Conservation (phyloP, 2,888 invertebrate species). For the Periphyllus acericola region DNA sequence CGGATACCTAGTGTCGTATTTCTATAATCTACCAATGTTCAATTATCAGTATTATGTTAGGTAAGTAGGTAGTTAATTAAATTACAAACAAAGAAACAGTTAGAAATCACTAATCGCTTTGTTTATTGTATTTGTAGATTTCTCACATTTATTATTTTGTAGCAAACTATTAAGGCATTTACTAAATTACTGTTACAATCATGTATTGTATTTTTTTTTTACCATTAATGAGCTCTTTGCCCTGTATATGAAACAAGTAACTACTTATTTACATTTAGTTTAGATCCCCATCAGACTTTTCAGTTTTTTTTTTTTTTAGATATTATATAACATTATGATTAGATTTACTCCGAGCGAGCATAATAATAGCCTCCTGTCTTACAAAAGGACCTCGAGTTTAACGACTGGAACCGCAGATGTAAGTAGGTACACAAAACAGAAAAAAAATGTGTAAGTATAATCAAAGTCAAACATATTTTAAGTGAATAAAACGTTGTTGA, state of each 20-base stretch:
- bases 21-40: no score
- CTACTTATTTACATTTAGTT: not conserved
- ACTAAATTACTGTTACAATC: not conserved
- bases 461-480: not conserved
- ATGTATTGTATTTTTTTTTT: not conserved
- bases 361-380: not conserved
- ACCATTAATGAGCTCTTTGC: not conserved
- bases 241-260: not conserved
- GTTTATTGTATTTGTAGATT: not conserved
- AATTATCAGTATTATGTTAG: no score
- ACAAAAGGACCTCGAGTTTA: not conserved
- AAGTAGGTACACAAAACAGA: not conserved
- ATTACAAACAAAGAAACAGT: no score
- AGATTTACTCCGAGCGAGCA: not conserved
- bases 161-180: not conserved
- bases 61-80: no score
- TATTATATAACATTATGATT: not conserved
- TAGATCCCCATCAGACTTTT: not conserved
- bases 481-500: not conserved
- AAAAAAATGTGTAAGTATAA: not conserved
- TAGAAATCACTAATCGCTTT: no score
- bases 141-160: not conserved
- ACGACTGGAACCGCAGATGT: not conserved
- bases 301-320: not conserved
- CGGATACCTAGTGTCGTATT: no score